phyloP scores from a whole-genome alignment of 1,140 invertebrate genomes.

The Cherax destructor region DNA sequence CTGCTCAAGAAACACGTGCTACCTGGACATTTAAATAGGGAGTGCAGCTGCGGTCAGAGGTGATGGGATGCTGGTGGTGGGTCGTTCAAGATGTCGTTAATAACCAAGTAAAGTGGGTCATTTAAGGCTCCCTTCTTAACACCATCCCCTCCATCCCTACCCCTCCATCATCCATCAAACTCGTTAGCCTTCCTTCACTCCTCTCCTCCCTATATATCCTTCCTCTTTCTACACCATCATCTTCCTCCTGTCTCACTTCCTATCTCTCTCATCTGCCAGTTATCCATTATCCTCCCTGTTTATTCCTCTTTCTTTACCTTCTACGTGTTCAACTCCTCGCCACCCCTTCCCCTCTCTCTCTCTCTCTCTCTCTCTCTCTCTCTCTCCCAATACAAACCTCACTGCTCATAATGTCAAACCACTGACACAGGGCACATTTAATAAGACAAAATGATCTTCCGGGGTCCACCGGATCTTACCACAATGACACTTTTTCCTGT shows the following conservation, averaged over 20 bases:
- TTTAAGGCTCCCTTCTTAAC: no score
- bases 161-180: no score
- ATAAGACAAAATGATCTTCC: conserved; percentile 25
- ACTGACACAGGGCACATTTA: background rate
- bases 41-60: background rate
- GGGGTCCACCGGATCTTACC: conserved; percentile 27
- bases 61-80: background rate
- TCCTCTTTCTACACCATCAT: background rate
- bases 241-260: background rate
- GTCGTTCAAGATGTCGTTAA: background rate
- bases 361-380: no score
- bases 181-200: background rate
- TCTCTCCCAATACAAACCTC: background rate
- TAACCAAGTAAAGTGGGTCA: background rate
- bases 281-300: background rate
- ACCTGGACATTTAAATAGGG: background rate
- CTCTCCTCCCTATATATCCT: background rate
- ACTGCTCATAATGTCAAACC: conserved; percentile 27
- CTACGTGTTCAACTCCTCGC: background rate
- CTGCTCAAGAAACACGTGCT: background rate
- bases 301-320: background rate
- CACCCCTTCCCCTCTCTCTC: background rate
- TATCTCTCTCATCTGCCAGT: background rate
- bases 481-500: conserved; percentile 24
- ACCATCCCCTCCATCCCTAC: no score